Evolutionary conservation across 2,888 invertebrate species (phyloP), one percentile per base, ranked within the genome.

Genomic region (Mongoloraphidia duomilia): DNA sequence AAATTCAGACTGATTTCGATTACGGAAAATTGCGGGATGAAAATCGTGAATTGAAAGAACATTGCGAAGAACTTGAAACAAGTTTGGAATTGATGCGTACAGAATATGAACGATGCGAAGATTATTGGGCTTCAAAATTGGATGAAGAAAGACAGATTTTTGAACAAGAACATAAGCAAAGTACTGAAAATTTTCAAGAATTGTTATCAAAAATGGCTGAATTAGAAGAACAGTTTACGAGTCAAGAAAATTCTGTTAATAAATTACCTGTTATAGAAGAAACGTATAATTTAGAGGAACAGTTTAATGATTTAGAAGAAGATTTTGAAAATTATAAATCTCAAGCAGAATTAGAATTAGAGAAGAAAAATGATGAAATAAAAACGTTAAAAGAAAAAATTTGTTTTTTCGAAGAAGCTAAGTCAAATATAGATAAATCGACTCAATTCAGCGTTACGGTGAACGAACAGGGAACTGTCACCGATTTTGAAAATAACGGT

Each of bases 71-170:
- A 52, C 67, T 89, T 44, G 87, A 89, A 65, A 68, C 68, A 45
- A 84, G 84, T 58, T 67, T 89, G 49, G 86, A 87, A 62, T 73
- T 83, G 60, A 69, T 90, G 68, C 77, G 78, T 58, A 73, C 72
- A 41, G 90, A 89, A 61, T 88, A 86, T 63, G 89, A 89, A 59
- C 80, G 80, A 52, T 85, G 87, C 64, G 91, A 91, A 64, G 89
- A 89, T 63, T 90, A 90, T 68, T 91, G 90, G 90, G 75, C 79
- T 44, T 70, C 71, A 35, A 89, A 89, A 66, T 68, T 90, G 50
- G 80, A 82, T 44, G 86, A 84, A 53, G 90, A 90, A 65, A 74
- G 89, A 34, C 77, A 77, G 54, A 67, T 81, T 49, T 82, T 80
- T 61, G 83, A 82, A 58, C 79, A 80, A 52, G 87, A 88, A 61